Evolutionary conservation across 1,140 invertebrate genomes (phyloP), one percentile per base, ranked within the genome.

Genomic region (Drosophila fuyamai): DNA sequence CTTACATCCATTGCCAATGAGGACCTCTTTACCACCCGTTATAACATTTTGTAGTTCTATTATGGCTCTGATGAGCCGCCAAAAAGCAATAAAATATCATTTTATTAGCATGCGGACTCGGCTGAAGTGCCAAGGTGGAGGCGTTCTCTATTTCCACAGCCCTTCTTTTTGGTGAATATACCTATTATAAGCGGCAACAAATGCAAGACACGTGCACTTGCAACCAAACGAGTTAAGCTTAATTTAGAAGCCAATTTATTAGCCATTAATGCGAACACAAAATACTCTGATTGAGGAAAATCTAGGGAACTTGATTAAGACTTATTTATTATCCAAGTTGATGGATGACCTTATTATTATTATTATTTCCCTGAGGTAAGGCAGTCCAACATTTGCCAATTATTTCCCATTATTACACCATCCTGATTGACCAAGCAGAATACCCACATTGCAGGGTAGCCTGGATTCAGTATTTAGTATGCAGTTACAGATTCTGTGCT

Each of bases 41-140:
- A 6, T n/a, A 9, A 7, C 27, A 29, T 27, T 48, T 38, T 4
- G 35, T 14, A n/a, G 13, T 5, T 32, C 9, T 16, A 13, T 35
- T 48, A 14, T 27, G 62, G 51, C 79, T 76, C 29, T 84, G 81
- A 84, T 83, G 80, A 80, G 80, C 76, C 81, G 76, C 76, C 81
- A 77, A 77, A 71, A 84, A 74, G 81, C 81, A 81, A 85, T 84
- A 84, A 85, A 84, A 81, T 77, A 81, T 81, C 77, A 38, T 84
- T 84, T 84, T 84, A 84, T 85, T 84, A 85, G 81, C 81, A 63
- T 59, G 73, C 61, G 14, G 67, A 61, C 55, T 43, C 32, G 27
- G 14, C 23, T 14, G 14, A 27, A 41, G 32, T 47, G 76, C 60
- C 55, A 67, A 73, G 76, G 76, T 67, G 76, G 70, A 74, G 68